A percentile compares a stretch with the other conserved stretches of the same genome.
These are phyloP conservation scores for Osmerus mordax DNA, from an alignment of 2,113 vertebrate genomes.

Conservation along the genomic window DNA sequence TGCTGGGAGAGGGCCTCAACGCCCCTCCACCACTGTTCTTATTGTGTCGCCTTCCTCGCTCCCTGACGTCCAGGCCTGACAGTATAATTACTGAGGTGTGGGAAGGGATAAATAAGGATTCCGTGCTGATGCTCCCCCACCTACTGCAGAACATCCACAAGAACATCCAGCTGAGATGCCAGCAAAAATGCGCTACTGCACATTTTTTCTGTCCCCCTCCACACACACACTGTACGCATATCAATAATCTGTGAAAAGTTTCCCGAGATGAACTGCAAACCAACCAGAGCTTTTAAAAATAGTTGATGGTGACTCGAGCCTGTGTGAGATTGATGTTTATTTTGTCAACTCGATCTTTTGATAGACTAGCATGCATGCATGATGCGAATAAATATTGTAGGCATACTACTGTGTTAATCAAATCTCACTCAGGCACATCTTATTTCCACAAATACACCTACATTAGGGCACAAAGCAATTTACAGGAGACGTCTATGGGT, in stretches of 20 bases:
- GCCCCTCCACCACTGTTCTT: constrained; percentile 73
- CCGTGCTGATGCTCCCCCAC: constrained; percentile 71
- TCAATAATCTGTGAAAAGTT: background rate
- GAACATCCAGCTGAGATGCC: constrained; percentile 74
- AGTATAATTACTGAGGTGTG: constrained; percentile 82
- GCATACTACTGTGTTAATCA: background rate
- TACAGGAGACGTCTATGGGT: constrained; percentile 1
- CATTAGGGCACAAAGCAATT: constrained; percentile 2
- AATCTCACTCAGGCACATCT: background rate
- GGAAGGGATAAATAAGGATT: constrained; percentile 75
- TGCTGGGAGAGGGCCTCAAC: constrained; percentile 64
- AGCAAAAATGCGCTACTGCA: constrained; percentile 6
- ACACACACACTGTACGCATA: background rate
- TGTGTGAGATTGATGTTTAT: no score
- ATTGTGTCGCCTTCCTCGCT: constrained; percentile 68
- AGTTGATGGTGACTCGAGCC: no score
- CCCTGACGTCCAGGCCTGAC: constrained; percentile 72
- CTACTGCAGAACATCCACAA: constrained; percentile 67
- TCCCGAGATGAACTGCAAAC: no score
- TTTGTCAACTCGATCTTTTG: no score
- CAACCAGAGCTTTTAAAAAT: no score
- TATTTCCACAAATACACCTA: constrained; percentile 30
- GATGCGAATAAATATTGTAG: background rate
- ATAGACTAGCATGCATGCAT: background rate
- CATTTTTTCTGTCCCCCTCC: constrained; percentile 5